These are phyloP conservation scores for Deilephila porcellus DNA, from an alignment of 2,888 invertebrate species.

Conservation along the genomic window DNA sequence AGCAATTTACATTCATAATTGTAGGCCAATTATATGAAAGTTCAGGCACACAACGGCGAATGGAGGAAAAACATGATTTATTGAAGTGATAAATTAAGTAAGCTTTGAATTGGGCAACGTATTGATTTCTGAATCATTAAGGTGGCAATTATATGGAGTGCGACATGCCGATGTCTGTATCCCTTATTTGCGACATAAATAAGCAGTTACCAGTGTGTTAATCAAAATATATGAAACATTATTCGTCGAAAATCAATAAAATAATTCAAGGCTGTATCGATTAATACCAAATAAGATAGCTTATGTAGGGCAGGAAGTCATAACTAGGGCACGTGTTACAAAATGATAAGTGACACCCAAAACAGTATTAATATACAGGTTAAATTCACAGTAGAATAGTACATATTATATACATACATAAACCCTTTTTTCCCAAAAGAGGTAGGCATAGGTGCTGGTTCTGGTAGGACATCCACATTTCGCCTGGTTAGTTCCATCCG, in stretches of 20 bases:
- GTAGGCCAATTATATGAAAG: slow-evolving; percentile 42
- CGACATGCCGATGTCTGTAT: slow-evolving; percentile 5
- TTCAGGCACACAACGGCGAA: slow-evolving; percentile 33
- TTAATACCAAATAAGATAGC: background rate
- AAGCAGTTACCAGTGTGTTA: slow-evolving; percentile 8
- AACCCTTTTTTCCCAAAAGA: too few relatives aligned
- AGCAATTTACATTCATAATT: slow-evolving; percentile 36
- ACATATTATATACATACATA: too few relatives aligned
- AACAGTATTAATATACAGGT: too few relatives aligned
- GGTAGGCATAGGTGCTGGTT: too few relatives aligned
- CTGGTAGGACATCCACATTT: too few relatives aligned
- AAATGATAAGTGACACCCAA: background rate
- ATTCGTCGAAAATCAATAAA: background rate
- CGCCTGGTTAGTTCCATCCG: too few relatives aligned
- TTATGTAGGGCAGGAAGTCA: background rate
- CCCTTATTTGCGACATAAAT: slow-evolving; percentile 15
- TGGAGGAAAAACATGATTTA: slow-evolving; percentile 43
- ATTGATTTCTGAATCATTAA: slow-evolving; percentile 38
- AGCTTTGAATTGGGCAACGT: slow-evolving; percentile 44
- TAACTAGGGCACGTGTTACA: background rate
- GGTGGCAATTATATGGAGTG: slow-evolving; percentile 27
- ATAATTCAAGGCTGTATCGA: background rate
- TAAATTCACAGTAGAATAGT: too few relatives aligned
- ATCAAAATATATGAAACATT: background rate
- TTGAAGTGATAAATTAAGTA: slow-evolving; percentile 41